Conservation (phyloP, 1,140 invertebrate species). For the Cylas formicarius region DNA sequence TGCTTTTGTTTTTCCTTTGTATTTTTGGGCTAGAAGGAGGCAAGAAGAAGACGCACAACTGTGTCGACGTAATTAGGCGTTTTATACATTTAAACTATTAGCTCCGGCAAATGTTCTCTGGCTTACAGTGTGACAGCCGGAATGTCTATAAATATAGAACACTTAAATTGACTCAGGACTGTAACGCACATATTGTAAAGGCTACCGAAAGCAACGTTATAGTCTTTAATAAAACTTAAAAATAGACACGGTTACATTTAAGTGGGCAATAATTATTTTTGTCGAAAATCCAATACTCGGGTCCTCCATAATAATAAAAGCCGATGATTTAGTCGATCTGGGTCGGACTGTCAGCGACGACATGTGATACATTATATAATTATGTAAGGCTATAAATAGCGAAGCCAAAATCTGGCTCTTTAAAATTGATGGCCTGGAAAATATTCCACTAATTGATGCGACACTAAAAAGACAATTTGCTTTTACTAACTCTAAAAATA, state of each 20-base stretch:
- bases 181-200: no score
- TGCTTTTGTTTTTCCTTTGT: neutral
- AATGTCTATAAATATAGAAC: no score
- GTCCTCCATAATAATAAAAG: conserved; percentile 1
- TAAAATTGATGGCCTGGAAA: conserved; percentile 9
- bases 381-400: conserved; percentile 7
- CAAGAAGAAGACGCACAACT: no score
- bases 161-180: no score
- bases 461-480: conserved; percentile 6
- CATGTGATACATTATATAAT: neutral
- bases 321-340: neutral
- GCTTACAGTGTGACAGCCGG: no score
- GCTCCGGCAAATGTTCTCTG: no score
- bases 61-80: no score
- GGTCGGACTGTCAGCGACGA: conserved; percentile 1
- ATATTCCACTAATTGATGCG: conserved; percentile 10
- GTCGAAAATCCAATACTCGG: neutral
- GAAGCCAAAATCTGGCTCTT: neutral
- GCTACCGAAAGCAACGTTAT: neutral
- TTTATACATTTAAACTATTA: no score
- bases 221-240: neutral
- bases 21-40: neutral
- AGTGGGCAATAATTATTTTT: neutral
- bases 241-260: neutral
- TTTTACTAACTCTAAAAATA: conserved; percentile 6